Conservation (phyloP, 1,140 invertebrate species). For the Ganaspis sp. region DNA sequence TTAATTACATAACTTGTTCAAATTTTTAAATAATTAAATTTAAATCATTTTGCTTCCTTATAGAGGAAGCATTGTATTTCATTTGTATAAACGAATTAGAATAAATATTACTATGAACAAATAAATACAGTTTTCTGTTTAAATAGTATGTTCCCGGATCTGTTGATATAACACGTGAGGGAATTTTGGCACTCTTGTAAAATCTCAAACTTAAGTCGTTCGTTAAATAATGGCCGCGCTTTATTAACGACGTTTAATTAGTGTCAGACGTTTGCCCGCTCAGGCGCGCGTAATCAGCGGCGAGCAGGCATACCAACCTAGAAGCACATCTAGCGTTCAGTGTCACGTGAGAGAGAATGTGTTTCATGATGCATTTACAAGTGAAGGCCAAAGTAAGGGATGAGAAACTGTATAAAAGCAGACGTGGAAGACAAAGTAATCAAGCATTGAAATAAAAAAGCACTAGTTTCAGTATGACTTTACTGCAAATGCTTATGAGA, state of each 20-base stretch:
- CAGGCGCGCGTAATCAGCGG: conserved; percentile 40
- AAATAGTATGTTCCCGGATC: no score
- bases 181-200: background rate
- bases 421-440: no score
- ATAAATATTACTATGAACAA: no score
- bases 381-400: background rate
- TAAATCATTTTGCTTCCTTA: no score
- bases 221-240: conserved; percentile 50
- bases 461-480: background rate
- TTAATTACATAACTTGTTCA: no score
- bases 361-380: background rate
- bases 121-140: no score
- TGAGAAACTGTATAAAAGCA: no score
- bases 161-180: background rate
- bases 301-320: conserved; percentile 17
- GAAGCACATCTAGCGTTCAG: background rate
- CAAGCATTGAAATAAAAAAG: no score
- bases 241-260: conserved; percentile 63
- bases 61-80: no score
- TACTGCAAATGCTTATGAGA: background rate
- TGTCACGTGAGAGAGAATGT: background rate
- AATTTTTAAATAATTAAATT: no score
- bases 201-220: conserved; percentile 22
- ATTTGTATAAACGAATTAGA: no score
- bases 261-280: conserved; percentile 36